Percentiles rank a stretch among this genome's conserved stretches.
phyloP scores from a whole-genome alignment of 2,888 invertebrate genomes.

The Cosmorhoe ocellata region DNA sequence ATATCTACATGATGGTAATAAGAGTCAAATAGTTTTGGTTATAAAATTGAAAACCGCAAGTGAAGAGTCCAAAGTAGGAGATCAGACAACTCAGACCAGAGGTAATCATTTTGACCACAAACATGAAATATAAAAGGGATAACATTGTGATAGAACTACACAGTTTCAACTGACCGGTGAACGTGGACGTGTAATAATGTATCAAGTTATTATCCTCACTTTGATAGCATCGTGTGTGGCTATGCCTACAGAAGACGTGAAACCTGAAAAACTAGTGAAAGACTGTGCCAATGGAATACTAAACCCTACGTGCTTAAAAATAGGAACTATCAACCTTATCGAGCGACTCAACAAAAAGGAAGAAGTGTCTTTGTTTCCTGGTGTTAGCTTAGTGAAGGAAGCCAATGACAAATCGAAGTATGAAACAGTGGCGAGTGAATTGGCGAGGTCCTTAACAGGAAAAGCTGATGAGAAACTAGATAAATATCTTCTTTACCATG shows the following conservation, averaged over 20 bases:
- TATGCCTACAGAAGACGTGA: conserved; percentile 44
- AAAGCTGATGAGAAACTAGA: conserved; percentile 87
- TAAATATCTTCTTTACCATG: conserved; percentile 86
- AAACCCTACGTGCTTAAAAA: conserved; percentile 70
- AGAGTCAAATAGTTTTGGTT: not conserved
- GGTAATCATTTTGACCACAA: conserved; percentile 63
- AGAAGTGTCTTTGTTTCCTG: conserved; percentile 64
- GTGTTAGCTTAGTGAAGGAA: conserved; percentile 87
- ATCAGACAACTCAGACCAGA: conserved; percentile 50
- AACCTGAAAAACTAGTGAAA: conserved; percentile 50
- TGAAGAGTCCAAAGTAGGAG: conserved; percentile 35
- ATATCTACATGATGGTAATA: conserved; percentile 25
- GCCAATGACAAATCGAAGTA: conserved; percentile 82
- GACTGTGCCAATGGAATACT: conserved; percentile 70
- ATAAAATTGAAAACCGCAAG: conserved; percentile 24
- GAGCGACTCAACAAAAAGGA: conserved; percentile 70
- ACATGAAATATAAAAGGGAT: conserved; percentile 64
- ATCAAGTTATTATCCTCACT: conserved; percentile 38
- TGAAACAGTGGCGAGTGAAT: conserved; percentile 76
- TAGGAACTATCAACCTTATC: conserved; percentile 69
- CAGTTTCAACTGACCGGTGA: conserved; percentile 42
- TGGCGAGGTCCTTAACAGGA: conserved; percentile 87
- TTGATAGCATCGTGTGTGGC: conserved; percentile 40
- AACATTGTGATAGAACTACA: conserved; percentile 46
- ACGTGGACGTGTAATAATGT: conserved; percentile 56